Percentiles rank a stretch among this genome's conserved stretches.
These are phyloP conservation scores for Lithodes maja DNA, from an alignment of 2,888 invertebrate species.

Conservation along the genomic window DNA sequence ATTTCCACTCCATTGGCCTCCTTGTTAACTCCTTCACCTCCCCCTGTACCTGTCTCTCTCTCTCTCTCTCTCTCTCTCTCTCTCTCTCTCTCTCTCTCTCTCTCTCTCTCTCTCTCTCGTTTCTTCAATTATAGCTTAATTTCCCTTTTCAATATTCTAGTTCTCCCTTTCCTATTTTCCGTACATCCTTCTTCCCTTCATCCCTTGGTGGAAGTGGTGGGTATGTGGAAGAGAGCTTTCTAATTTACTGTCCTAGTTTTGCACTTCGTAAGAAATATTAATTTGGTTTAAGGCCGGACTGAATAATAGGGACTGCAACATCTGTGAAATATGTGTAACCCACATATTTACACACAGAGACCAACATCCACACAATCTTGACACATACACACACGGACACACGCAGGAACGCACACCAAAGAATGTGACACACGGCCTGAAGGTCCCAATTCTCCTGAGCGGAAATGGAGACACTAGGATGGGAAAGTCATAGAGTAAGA, in stretches of 20 bases:
- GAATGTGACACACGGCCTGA: neutral
- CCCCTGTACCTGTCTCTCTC: neutral
- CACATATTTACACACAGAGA: neutral
- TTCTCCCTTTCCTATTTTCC: neutral
- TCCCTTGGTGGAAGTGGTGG: too few species aligned
- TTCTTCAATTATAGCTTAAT: neutral
- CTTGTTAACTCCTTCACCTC: neutral
- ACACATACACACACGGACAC: neutral
- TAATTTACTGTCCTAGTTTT: too few species aligned
- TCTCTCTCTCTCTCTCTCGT: neutral
- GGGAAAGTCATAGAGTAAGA: neutral
- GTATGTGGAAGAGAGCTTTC: too few species aligned
- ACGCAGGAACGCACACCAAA: neutral
- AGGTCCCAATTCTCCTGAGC: neutral
- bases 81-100: neutral
- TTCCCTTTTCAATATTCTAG: neutral
- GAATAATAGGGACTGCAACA: too few species aligned
- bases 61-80: neutral
- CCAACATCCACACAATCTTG: neutral
- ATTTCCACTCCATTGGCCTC: neutral
- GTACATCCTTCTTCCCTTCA: neutral
- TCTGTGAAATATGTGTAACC: neutral
- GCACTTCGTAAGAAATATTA: too few species aligned
- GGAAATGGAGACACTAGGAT: neutral
- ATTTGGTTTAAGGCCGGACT: too few species aligned